Evolutionary conservation across 2,113 vertebrate species (phyloP), one percentile per base, ranked within the genome.

Genomic region (Rhinogobius similis): DNA sequence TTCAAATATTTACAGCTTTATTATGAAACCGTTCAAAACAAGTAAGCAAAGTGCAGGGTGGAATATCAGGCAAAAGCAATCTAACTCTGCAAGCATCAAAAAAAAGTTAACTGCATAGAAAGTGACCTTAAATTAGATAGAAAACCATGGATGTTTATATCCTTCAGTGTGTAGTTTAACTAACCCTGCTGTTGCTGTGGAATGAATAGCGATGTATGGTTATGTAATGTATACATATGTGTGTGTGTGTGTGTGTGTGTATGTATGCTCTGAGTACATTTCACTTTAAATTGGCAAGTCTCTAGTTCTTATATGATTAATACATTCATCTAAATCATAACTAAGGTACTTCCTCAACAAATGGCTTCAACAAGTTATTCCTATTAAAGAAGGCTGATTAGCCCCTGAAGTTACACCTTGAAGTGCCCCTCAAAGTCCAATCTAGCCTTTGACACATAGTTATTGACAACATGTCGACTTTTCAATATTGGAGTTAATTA

Each of bases 1-100:
- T 92, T 93, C 90, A 90, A 85, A 87, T 88, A 94, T 92, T 68
- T 94, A 97, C 94, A 96, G 68, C 91, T 84, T 93, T 73, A 89
- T 92, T 74, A 89, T 92, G 79, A 69, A 83, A 91, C 83, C 88
- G 83, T 85, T 89, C 89, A 91, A 90, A 89, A 84, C 70, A 83
- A 55, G 81, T 89, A 89, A 88, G 83, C 79, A 78, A 90, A 88
- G 69, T 86, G 79, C 80, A 88, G 74, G 79, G 69, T 84, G 92
- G 79, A 87, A 89, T 82, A 92, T 90, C 85, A 94, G 92, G 90
- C 88, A 92, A 89, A 72, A 91, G 89, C 79, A 71, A 94, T 89
- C 78, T 81, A 67, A 76, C 70, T 89, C 86, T 88, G 92, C 82
- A 84, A 92, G 91, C 83, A 50, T 75, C 69, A 70, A 83, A 72